phyloP scores from a whole-genome alignment of 1,140 invertebrate species.

The Euwallacea fornicatus region DNA sequence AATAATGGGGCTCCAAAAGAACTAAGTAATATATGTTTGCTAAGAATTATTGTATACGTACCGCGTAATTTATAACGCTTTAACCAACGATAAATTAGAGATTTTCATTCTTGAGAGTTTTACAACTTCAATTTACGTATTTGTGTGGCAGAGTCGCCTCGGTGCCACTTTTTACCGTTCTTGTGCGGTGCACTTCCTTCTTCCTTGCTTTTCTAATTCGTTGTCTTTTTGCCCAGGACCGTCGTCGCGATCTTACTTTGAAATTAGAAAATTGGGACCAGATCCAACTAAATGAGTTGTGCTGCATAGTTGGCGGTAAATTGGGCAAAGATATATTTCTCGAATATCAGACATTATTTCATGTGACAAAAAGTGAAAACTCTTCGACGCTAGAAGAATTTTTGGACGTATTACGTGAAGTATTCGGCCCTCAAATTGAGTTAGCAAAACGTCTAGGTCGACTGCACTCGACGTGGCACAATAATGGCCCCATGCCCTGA shows the following conservation, averaged over 20 bases:
- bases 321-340: background rate
- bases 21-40: constrained; percentile 42
- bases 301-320: constrained; percentile 11
- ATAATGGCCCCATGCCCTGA: constrained; percentile 44
- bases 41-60: constrained; percentile 42
- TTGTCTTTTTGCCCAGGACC: constrained; percentile 27
- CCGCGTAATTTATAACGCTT: constrained; percentile 41
- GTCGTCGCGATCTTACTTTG: constrained; percentile 26
- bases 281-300: constrained; percentile 36
- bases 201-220: constrained; percentile 30
- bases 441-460: constrained; percentile 47
- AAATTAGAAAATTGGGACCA: constrained; percentile 37
- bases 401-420: background rate
- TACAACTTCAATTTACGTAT: constrained; percentile 41
- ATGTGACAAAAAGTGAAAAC: background rate
- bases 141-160: constrained; percentile 30
- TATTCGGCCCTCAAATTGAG: constrained; percentile 45
- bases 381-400: background rate
- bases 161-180: constrained; percentile 39
- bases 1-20: constrained; percentile 38
- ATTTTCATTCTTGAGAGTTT: constrained; percentile 41
- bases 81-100: constrained; percentile 41
- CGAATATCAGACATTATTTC: background rate
- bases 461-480: constrained; percentile 45
- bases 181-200: constrained; percentile 32